phyloP scores from a whole-genome alignment of 2,797 vertebrate species.

The Melanotaenia trifasciata region DNA sequence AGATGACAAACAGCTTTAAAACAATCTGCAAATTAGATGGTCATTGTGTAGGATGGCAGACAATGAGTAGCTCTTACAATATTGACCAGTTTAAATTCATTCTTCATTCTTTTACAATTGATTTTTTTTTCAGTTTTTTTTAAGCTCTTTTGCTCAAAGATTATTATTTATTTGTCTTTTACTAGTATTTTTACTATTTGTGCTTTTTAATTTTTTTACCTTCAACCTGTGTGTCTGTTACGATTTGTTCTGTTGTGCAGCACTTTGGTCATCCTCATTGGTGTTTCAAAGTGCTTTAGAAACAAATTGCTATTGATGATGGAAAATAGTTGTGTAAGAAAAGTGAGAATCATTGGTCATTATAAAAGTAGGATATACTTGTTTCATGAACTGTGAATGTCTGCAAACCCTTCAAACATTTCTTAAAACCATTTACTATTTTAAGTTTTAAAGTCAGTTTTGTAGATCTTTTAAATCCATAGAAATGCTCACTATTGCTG shows the following conservation, averaged over 20 bases:
- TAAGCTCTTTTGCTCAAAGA: neutral
- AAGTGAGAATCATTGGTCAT: constrained; percentile 6
- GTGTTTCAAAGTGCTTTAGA: no score
- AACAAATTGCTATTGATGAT: neutral
- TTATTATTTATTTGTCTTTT: neutral
- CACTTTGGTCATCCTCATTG: no score
- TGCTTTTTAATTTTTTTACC: neutral
- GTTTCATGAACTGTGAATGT: neutral
- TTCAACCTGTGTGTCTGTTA: neutral
- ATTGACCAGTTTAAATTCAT: neutral
- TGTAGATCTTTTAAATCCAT: neutral
- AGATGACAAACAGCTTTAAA: no score
- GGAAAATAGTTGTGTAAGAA: neutral
- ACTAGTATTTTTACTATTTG: neutral
- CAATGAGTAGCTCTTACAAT: neutral
- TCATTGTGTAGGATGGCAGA: neutral
- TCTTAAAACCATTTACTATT: neutral
- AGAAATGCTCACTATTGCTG: neutral
- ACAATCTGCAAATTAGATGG: no score
- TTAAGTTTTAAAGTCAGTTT: constrained; percentile 1
- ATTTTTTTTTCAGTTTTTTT: no score
- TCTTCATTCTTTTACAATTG: neutral
- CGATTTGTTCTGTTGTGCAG: no score
- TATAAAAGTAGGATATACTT: neutral
- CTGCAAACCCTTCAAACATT: neutral